Conservation (phyloP, 2,888 invertebrate species). For the Aquatica leii region DNA sequence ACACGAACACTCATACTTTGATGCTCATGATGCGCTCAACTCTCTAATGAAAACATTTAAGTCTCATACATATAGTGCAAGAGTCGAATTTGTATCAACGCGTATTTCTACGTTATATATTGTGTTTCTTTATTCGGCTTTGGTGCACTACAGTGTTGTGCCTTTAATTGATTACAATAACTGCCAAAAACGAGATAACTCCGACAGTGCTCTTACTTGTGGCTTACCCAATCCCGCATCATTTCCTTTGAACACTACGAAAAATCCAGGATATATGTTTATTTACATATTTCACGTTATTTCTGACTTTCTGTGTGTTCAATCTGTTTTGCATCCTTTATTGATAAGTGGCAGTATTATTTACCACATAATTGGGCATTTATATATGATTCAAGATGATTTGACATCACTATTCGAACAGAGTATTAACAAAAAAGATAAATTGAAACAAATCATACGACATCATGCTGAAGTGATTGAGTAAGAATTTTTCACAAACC, state of each 20-base stretch:
- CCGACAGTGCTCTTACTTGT: conserved; percentile 8
- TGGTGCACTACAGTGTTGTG: background rate
- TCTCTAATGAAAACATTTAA: conserved; percentile 7
- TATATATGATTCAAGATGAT: conserved; percentile 5
- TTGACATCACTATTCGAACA: background rate
- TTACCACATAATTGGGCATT: conserved; percentile 14
- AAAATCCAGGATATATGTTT: background rate
- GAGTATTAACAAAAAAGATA: background rate
- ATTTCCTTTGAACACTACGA: conserved; percentile 6
- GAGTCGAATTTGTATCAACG: conserved; percentile 2
- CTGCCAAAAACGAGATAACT: background rate
- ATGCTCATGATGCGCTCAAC: background rate
- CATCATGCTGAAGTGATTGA: conserved; percentile 8
- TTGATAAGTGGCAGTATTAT: conserved; percentile 5
- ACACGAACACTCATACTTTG: background rate
- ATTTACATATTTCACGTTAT: conserved; percentile 3
- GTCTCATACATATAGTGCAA: background rate
- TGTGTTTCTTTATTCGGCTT: background rate
- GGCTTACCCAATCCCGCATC: conserved; percentile 16
- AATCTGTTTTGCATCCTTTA: background rate
- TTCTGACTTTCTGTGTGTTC: background rate
- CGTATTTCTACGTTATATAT: background rate
- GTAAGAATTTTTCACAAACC: background rate
- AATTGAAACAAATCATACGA: background rate
- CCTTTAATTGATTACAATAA: conserved; percentile 3